Base-by-base conservation (phyloP, 1,140 invertebrate species). In the Panagrolaimus sp. region DNA sequence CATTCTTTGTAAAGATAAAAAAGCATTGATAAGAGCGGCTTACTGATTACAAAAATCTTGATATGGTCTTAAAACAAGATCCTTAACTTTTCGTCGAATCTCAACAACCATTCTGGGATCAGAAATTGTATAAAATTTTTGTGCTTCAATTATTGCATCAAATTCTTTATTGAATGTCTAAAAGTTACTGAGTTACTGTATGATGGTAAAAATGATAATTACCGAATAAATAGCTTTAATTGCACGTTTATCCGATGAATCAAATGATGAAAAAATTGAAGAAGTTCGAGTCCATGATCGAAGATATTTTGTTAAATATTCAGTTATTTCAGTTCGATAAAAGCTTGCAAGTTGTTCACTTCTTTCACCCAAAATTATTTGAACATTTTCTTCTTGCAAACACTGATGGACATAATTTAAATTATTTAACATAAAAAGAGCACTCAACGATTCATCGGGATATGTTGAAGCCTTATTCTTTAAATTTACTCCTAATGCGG, bases 81-180 rank as follows among this genome's bases (percentile, higher is more conserved):
- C 45, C 23, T 78, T 76, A 46, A 76, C 78, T 47, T 66, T 48
- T n/a, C 44, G 16, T 14, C 74, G 63, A 38, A 76, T 73, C 23
- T 63, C 61, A 13, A 44, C 13, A 13, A 77, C 77, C 11, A 61
- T 62, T 46, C 42, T 11, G 25, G 70, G 16, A 45, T 76, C 74
- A 9, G 62, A 47, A 27, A 76, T 38, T 14, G 68, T 76, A 53
- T 62, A 76, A 57, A 63, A 48, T n/a, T 79, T 78, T 67, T 76
- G 74, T 20, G 70, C 38, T 9, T 78, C 74, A 48, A 76, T 73
- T 4, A 76, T 57, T 23, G 51, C 23, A 16, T 76, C 74, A 51
- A 76, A 79, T 42, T 76, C 74, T n/a, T 63, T 63, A 57, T 79
- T 76, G 68, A 76, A 76, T 9, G 51, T 64, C 77, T 79, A 31